Evolutionary conservation across 2,113 vertebrate species (phyloP).

Genomic region (Neogobius melanostomus): DNA sequence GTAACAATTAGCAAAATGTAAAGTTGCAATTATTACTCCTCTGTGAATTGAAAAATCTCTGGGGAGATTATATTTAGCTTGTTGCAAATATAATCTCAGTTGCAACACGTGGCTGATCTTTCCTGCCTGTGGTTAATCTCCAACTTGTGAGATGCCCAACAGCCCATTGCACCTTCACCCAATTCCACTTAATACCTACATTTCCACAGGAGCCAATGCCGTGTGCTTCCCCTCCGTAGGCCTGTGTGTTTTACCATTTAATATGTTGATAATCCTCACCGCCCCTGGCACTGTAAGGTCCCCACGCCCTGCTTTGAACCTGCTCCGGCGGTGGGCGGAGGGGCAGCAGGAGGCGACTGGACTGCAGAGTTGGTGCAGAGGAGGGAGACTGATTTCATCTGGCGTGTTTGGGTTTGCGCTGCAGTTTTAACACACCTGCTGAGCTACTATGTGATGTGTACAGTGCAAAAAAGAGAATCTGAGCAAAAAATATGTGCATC

Average conservation of each 20-base stretch:
- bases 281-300: slow-evolving; percentile 45
- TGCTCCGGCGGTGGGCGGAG: slow-evolving; percentile 25
- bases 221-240: not conserved
- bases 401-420: slow-evolving; percentile 52
- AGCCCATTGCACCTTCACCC: not conserved
- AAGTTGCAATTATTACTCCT: no score
- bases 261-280: slow-evolving; percentile 40
- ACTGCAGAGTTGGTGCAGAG: not conserved
- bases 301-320: slow-evolving; percentile 16
- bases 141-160: not conserved
- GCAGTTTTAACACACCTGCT: slow-evolving; percentile 36
- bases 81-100: no score
- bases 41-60: no score
- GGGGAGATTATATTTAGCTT: no score
- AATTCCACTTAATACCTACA: not conserved
- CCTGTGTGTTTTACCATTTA: slow-evolving; percentile 4
- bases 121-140: not conserved
- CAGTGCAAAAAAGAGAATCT: not conserved
- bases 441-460: slow-evolving; percentile 11
- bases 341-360: not conserved
- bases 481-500: not conserved
- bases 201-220: not conserved
- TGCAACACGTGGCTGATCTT: no score
- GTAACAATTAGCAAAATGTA: no score
- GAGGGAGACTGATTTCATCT: slow-evolving; percentile 42